These are phyloP conservation scores for Chirona hameri DNA, from an alignment of 2,888 invertebrate genomes.

Conservation along the genomic window DNA sequence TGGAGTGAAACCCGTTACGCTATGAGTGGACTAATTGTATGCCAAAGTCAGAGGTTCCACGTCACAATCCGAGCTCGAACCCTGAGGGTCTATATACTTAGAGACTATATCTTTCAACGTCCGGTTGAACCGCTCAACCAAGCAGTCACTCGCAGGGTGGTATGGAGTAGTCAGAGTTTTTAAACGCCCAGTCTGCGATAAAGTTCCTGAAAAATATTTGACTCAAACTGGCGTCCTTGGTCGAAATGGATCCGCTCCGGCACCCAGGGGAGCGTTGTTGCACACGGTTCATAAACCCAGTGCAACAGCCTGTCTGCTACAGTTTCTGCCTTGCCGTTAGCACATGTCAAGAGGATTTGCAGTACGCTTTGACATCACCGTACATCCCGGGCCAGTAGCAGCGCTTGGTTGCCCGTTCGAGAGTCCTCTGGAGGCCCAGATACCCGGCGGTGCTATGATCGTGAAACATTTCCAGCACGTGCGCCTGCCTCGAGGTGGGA, in stretches of 20 bases:
- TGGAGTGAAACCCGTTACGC: not conserved
- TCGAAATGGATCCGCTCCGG: not conserved
- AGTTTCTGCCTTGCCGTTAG: not conserved
- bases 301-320: not conserved
- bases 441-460: not conserved
- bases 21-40: not conserved
- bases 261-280: no score
- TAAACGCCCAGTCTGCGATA: not conserved
- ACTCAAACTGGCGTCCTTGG: conserved; percentile 1
- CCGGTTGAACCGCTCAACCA: not conserved
- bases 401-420: not conserved
- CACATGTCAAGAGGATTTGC: not conserved
- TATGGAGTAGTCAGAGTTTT: not conserved
- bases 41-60: not conserved
- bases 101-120: not conserved
- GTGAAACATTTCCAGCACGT: not conserved
- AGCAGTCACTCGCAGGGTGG: not conserved
- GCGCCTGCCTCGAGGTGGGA: no score
- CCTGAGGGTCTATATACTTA: not conserved
- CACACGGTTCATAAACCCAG: not conserved
- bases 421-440: not conserved
- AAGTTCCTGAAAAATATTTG: not conserved
- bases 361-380: not conserved
- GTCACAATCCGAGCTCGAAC: not conserved
- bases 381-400: not conserved